Percentiles rank a stretch among this genome's conserved stretches.
These are phyloP conservation scores for Drosophila arawakana DNA, from an alignment of 1,140 invertebrate species.

Conservation along the genomic window DNA sequence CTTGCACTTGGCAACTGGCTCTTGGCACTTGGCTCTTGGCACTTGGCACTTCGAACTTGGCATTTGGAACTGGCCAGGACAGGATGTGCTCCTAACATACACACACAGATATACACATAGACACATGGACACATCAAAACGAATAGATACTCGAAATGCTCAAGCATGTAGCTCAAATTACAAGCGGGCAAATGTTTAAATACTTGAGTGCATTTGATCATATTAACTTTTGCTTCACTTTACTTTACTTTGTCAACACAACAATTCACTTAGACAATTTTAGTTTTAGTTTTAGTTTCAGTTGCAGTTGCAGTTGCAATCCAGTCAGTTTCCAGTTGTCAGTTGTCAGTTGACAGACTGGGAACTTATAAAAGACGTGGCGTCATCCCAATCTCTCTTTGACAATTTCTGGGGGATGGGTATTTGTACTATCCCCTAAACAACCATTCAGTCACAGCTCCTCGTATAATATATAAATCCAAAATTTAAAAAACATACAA, in stretches of 20 bases:
- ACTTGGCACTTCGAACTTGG: neutral
- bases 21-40: neutral
- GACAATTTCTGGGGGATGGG: neutral
- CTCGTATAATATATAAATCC: too few species aligned
- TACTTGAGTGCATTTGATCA: conserved; percentile 74
- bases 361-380: conserved; percentile 20
- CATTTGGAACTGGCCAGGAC: conserved; percentile 27
- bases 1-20: conserved; percentile 25
- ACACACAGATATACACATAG: conserved; percentile 28
- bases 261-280: conserved; percentile 74
- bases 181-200: conserved; percentile 80
- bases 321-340: neutral
- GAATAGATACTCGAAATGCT: conserved; percentile 55
- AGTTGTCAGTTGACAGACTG: conserved; percentile 20
- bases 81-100: conserved; percentile 31
- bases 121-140: conserved; percentile 24
- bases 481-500: too few species aligned
- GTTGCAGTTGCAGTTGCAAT: conserved; percentile 16
- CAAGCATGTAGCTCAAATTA: conserved; percentile 76
- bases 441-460: too few species aligned
- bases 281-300: conserved; percentile 40
- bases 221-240: conserved; percentile 74
- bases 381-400: conserved; percentile 20
- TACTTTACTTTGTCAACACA: conserved; percentile 69
- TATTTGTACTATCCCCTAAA: too few species aligned